These are phyloP conservation scores for Anorthoa munda DNA, from an alignment of 2,888 invertebrate genomes.

Conservation along the genomic window DNA sequence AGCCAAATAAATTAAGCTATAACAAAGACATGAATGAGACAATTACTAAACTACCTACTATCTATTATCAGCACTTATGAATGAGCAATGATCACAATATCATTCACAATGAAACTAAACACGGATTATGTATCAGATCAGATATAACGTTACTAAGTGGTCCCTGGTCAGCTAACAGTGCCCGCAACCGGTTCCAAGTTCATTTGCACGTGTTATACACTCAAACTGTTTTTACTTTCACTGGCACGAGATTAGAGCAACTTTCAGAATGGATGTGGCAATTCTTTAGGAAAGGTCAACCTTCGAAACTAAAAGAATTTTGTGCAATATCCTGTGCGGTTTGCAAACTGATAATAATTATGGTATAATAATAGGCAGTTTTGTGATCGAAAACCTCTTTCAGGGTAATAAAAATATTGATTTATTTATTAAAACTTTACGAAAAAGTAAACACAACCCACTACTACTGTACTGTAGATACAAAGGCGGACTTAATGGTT, in stretches of 20 bases:
- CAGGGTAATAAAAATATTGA: no score
- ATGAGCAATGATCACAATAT: slow-evolving; percentile 7
- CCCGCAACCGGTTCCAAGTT: slow-evolving; percentile 59
- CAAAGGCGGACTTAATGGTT: no score
- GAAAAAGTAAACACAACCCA: no score
- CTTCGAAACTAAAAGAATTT: slow-evolving; percentile 25
- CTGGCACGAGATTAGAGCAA: slow-evolving; percentile 42
- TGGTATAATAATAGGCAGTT: background rate
- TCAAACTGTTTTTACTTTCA: slow-evolving; percentile 64
- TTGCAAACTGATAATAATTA: background rate
- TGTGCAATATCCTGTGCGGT: slow-evolving; percentile 43
- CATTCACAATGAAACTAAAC: background rate
- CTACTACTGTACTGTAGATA: no score
- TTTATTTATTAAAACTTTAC: no score
- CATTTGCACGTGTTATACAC: slow-evolving; percentile 45
- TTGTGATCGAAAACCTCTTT: background rate
- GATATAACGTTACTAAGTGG: slow-evolving; percentile 11
- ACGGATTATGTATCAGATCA: slow-evolving; percentile 20
- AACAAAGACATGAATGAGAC: background rate
- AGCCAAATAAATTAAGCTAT: background rate
- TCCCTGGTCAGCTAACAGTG: slow-evolving; percentile 38
- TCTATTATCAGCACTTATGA: background rate
- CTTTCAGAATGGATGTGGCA: slow-evolving; percentile 55
- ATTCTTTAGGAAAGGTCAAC: slow-evolving; percentile 43
- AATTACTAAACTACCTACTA: background rate